Evolutionary conservation across 2,797 vertebrate genomes (phyloP), one percentile per base, ranked within the genome.

Genomic region (Pipistrellus nathusii): DNA sequence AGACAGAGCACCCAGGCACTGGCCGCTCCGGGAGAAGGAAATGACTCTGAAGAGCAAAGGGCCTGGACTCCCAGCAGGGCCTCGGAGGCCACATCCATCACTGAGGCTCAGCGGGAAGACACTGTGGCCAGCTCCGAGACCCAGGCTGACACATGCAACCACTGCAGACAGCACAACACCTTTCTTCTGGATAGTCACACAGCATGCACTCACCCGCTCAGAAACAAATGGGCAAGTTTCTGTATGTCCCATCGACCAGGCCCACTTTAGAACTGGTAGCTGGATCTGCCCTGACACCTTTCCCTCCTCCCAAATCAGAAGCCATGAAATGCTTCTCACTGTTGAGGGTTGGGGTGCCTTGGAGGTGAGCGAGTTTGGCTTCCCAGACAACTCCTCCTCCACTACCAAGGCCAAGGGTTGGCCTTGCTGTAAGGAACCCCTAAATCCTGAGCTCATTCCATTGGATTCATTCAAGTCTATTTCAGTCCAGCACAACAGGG

Each of bases 141-240:
- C 41, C 25, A 0, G 0, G 13, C 13, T 5, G 53, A 35, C 13
- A 3, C 62, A 3, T 3, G 27, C 38, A 55, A 81, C 30, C n/a
- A 8, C 1, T 17, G 30, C 17, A 73, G 75, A 25, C 62, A 25
- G 18, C 0, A 2, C 9, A 0, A 35, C 6, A 30, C 55, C 1
- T 25, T 48, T n/a, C 48, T 41, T 25, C 78, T 13, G 3, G 59
- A n/a, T 12, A 35, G 30, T 76, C 72, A 3, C 2, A 11, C 35
- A 25, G 15, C 18, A 38, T 4, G 30, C 11, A 4, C 41, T 15
- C 17, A 27, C 9, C 44, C 2, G 1, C 38, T 66, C 25, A 57
- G 68, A 20, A 27, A 66, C 30, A n/a, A 51, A 18, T 3, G 14
- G 13, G 27, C 23, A 62, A 35, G 18, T 71, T 23, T 10, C 69